Conservation (phyloP, 2,888 invertebrate species). For the Lysandra coridon region DNA sequence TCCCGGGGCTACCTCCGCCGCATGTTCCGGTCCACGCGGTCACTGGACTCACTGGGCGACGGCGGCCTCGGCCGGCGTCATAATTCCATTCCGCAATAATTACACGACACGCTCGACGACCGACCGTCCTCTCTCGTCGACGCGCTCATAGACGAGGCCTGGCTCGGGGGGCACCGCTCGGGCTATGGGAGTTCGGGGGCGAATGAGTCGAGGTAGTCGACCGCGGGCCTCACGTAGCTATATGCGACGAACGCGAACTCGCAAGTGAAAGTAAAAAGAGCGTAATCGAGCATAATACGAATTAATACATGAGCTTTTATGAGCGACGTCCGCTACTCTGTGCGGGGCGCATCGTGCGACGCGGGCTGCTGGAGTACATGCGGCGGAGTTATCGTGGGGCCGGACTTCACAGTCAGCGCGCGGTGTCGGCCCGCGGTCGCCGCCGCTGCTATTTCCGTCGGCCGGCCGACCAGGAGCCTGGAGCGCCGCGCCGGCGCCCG, state of each 20-base stretch:
- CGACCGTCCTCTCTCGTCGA: not conserved
- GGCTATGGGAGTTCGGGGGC: not conserved
- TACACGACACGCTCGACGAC: not conserved
- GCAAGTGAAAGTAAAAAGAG: constrained; percentile 8
- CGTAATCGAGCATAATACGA: not conserved
- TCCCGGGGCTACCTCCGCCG: not conserved
- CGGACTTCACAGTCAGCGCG: not conserved
- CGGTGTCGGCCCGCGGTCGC: not conserved
- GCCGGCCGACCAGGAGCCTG: not conserved
- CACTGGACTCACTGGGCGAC: not conserved
- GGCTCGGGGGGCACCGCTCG: not conserved
- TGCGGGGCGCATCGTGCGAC: not conserved
- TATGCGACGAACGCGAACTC: not conserved
- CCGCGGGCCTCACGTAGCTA: not conserved
- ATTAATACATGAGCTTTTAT: not conserved
- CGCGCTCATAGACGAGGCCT: not conserved
- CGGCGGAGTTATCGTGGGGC: not conserved
- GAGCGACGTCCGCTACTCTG: not conserved
- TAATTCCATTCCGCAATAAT: not conserved
- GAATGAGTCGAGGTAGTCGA: not conserved
- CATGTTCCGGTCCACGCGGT: not conserved
- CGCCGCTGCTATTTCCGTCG: constrained; percentile 4
- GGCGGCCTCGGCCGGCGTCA: not conserved
- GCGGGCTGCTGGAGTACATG: not conserved
- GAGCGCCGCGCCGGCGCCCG: not conserved